Evolutionary conservation across 2,888 invertebrate species (phyloP), one percentile per base, ranked within the genome.

Genomic region (Plemyria rubiginata): DNA sequence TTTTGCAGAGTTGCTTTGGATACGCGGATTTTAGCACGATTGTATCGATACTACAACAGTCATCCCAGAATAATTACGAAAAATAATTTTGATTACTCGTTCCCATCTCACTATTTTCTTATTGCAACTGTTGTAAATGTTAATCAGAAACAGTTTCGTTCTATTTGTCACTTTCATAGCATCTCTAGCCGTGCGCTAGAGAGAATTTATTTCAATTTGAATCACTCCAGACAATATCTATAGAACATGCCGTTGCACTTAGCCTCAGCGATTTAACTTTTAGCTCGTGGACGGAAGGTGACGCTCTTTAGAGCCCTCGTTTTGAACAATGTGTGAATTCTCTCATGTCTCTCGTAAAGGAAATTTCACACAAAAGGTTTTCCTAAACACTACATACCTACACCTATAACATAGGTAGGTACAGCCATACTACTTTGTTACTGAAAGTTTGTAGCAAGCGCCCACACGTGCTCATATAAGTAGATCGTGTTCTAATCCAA

Each of bases 231-330:
- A 53, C 53, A 70, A 65, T 59, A 65, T 68, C 66, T 62, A 61
- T 49, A 13, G 57, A 60, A 72, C 68, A 68, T 57, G 53, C 63
- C 62, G 67, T 48, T 69, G 70, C 70, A 70, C 72, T 72, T 70
- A 66, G 66, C 49, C 28, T 13, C 51, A 49, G 60, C 59, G 55
- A 68, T 66, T 67, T 66, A 51, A 65, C 59, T 62, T 70, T 60
- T 41, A 56, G 56, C 54, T 60, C 49, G 38, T 29, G 45, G 48
- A 36, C 52, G 43, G 51, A 60, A 60, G 54, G 60, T 49, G 49
- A 53, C 38, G 36, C 57, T 57, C 46, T 50, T 58, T 49, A 43
- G 15, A 55, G 45, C 54, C 22, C 48, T 55, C 28, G 40, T 54
- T 65, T 64, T 46, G 57, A 51, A 43, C 45, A 51, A 62, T 36